These are phyloP conservation scores for Sebastolobus altivelis DNA, from an alignment of 2,797 vertebrate species.

Conservation along the genomic window DNA sequence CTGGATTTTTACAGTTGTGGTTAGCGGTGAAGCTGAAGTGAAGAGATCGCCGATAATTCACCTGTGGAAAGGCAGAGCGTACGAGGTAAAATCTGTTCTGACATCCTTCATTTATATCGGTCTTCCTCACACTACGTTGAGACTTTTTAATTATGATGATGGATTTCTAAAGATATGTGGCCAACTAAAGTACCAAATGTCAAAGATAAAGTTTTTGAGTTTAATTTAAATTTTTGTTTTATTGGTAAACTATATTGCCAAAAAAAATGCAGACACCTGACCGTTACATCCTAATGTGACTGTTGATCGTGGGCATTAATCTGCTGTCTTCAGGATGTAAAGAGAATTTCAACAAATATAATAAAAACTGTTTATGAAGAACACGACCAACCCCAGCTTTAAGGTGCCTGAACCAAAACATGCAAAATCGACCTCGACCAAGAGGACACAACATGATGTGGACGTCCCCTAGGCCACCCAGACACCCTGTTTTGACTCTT, in stretches of 20 bases:
- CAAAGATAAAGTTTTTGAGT: background rate
- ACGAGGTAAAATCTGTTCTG: constrained; percentile 55
- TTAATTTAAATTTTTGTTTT: background rate
- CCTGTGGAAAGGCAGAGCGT: constrained; percentile 71
- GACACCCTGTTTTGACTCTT: background rate
- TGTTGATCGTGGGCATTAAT: background rate
- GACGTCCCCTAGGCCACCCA: rapidly evolving
- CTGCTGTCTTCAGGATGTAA: too few relatives aligned
- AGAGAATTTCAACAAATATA: too few relatives aligned
- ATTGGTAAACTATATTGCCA: background rate
- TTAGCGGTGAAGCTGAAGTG: constrained; percentile 36
- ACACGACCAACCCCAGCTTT: too few relatives aligned
- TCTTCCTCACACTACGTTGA: background rate
- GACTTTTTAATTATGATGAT: background rate
- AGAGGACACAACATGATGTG: background rate
- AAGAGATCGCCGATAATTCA: constrained; percentile 73
- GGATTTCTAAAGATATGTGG: background rate
- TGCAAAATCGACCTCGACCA: background rate
- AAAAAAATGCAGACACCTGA: background rate
- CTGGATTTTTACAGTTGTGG: constrained; percentile 25
- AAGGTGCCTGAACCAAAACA: rapidly evolving
- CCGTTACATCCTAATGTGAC: background rate
- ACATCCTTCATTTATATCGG: background rate
- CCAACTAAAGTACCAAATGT: background rate
- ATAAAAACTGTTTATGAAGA: too few relatives aligned